Evolutionary conservation across 2,888 invertebrate genomes (phyloP), one percentile per base, ranked within the genome.

Genomic region (Philereme transversata): DNA sequence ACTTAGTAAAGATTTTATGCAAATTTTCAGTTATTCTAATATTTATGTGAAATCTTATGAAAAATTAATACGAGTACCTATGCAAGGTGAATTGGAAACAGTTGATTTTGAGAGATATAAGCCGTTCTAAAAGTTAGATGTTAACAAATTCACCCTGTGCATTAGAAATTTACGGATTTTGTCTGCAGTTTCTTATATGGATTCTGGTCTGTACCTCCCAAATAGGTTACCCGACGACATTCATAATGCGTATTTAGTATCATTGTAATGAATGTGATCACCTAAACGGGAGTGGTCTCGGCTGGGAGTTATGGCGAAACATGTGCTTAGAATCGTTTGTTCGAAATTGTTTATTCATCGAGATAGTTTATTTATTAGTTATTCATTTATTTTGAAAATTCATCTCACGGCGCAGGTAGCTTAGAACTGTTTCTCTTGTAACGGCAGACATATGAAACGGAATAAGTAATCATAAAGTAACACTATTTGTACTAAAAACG

Each of bases 181-280:
- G n/a, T 54, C 34, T 22, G 22, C 22, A 22, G 22, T 22, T 22
- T 22, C 22, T 2, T 34, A 51, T 62, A 56, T 10, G 55, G 44
- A 62, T 62, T 62, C 43, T 58, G 43, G 41, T 58, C 51, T 7
- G 5, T 35, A 5, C 7, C 0, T n/a, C 41, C 51, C 10, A 57
- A 62, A 36, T 83, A 80, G 63, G 80, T 81, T 77, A 75, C 73
- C 65, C 72, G 67, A 71, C 76, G 77, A 82, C 82, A 79, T 82
- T 85, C 83, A 83, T 79, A 83, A 84, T 83, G 82, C 81, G 79
- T 86, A 84, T 83, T 85, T 84, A 82, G 82, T 81, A 77, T 74
- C 77, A 79, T 84, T 83, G 83, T 84, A 84, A 84, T 84, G 76
- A 83, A 84, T 80, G 79, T 76, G 71, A 60, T 60, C 68, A 68